phyloP scores from a whole-genome alignment of 2,888 invertebrate species.

The Smittia sp. region DNA sequence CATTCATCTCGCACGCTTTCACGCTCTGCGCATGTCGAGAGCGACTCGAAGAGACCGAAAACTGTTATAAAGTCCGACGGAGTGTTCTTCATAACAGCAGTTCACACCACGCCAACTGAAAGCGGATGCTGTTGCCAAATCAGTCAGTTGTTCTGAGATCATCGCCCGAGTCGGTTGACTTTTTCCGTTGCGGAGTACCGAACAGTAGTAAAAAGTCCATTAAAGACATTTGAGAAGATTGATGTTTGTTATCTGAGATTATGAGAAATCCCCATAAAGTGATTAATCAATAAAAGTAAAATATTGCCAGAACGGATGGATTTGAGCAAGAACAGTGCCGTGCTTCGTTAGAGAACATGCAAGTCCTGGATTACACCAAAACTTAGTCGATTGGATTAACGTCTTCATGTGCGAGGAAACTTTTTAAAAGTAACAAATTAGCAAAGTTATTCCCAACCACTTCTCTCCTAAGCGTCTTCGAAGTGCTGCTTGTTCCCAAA shows the following conservation, averaged over 20 bases:
- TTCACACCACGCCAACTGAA: background rate
- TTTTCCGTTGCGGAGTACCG: background rate
- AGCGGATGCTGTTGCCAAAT: slow-evolving; percentile 1
- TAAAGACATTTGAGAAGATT: slow-evolving; percentile 38
- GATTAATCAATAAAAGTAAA: slow-evolving; percentile 36
- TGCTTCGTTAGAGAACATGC: background rate
- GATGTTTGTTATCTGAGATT: slow-evolving; percentile 37
- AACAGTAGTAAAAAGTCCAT: background rate
- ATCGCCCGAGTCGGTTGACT: slow-evolving; percentile 18
- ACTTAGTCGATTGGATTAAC: background rate
- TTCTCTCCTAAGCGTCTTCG: too few species aligned
- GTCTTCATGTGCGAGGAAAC: too few species aligned
- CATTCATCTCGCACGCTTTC: background rate
- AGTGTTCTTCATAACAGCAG: too few species aligned
- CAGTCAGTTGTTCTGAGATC: slow-evolving; percentile 32
- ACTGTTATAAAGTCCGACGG: slow-evolving; percentile 27
- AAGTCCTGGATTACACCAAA: background rate
- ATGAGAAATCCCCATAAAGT: slow-evolving; percentile 21
- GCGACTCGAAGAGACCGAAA: background rate
- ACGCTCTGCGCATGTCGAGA: slow-evolving; percentile 25
- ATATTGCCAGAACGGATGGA: background rate
- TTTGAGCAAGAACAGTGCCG: background rate
- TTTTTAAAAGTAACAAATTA: too few species aligned
- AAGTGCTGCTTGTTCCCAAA: too few species aligned
- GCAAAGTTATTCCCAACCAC: too few species aligned